Conservation (phyloP, 2,797 vertebrate species). For the Sebastes kiyomatsui region DNA sequence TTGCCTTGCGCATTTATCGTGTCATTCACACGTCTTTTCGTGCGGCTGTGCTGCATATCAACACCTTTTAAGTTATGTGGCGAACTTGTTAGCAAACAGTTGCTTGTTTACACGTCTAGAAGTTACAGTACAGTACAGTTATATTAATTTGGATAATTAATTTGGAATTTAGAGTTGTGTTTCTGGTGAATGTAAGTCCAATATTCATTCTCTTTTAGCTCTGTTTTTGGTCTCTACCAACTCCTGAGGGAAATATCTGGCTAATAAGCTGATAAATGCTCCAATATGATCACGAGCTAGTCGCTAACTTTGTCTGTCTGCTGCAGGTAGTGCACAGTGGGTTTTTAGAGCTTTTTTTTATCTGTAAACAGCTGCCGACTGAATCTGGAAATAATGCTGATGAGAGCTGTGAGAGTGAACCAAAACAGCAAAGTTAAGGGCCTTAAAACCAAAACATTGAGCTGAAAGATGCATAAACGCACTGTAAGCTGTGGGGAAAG, state of each 20-base stretch:
- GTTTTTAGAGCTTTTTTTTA: too few relatives aligned
- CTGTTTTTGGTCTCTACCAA: background rate
- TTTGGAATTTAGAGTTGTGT: background rate
- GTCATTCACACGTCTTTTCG: too few relatives aligned
- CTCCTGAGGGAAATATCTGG: background rate
- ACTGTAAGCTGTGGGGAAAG: too few relatives aligned
- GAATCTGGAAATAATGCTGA: background rate
- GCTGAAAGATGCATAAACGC: too few relatives aligned
- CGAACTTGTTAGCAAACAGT: background rate
- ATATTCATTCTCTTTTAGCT: background rate
- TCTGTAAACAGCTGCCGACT: background rate
- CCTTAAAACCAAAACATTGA: background rate
- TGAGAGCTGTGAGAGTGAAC: too few relatives aligned
- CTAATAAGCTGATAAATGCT: too few relatives aligned
- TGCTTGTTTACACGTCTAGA: background rate
- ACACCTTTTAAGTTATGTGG: background rate
- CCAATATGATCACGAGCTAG: too few relatives aligned
- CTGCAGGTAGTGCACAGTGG: too few relatives aligned
- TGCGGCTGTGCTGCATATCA: background rate
- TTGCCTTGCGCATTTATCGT: too few relatives aligned
- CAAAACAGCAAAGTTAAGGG: background rate
- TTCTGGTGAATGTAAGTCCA: background rate
- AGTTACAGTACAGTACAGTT: background rate
- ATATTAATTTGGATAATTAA: background rate
- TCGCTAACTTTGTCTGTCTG: too few relatives aligned